Evolutionary conservation across 1,140 invertebrate species (phyloP).

Genomic region (Pseudomyrmex pallidus): DNA sequence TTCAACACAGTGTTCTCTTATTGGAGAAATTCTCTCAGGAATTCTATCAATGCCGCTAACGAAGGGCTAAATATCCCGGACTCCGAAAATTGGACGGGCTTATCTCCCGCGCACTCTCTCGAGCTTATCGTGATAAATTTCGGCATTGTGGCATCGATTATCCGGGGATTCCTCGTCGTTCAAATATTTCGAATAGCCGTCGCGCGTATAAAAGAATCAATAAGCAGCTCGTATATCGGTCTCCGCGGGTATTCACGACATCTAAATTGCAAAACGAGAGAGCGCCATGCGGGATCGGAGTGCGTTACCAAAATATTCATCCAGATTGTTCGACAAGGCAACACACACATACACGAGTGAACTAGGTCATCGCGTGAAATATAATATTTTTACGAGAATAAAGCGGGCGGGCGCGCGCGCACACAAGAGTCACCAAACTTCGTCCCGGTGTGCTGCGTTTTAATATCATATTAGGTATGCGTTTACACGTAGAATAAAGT

Average conservation of each 20-base stretch:
- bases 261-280: slow-evolving; percentile 37
- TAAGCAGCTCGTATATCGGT: background rate
- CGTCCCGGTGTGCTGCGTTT: background rate
- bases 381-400: slow-evolving; percentile 32
- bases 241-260: background rate
- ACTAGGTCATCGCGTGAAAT: slow-evolving; percentile 14
- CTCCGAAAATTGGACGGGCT: too few species aligned
- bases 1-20: too few species aligned
- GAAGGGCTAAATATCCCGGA: too few species aligned
- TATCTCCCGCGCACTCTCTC: background rate
- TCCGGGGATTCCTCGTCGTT: background rate
- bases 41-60: too few species aligned
- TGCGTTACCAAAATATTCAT: slow-evolving; percentile 51
- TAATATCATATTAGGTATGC: slow-evolving; percentile 36
- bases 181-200: slow-evolving; percentile 8
- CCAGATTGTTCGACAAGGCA: slow-evolving; percentile 14
- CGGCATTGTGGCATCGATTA: background rate
- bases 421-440: background rate
- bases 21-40: too few species aligned
- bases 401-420: background rate
- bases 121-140: background rate
- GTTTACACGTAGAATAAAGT: background rate
- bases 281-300: background rate
- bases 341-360: background rate
- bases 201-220: slow-evolving; percentile 25